Evolutionary conservation across 2,113 vertebrate genomes (phyloP), one percentile per base, ranked within the genome.

Genomic region (Archilochus colubris): DNA sequence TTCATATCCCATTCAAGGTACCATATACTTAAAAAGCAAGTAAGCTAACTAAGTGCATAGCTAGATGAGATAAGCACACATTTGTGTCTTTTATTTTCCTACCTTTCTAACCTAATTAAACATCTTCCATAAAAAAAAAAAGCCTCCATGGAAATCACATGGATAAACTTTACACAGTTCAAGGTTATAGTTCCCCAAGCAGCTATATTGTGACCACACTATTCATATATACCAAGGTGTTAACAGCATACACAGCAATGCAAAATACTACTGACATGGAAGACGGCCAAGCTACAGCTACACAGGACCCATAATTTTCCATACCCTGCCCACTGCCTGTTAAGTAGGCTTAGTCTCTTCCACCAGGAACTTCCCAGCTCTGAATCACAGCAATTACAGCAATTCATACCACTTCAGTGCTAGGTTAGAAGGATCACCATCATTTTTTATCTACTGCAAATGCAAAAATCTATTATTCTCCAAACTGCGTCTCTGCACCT

Each of bases 171-270:
- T 59, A 72, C 51, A 28, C 79, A 23, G 59, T 57, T 89, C 4
- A 5, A 76, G 91, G 54, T 57, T 57, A 57, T 57, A 57, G 30
- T 57, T 57, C 54, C 93, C 90, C 48, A 81, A 91, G 72, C 80
- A 96, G 94, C 92, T 77, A 83, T 90, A 94, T 30, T 62, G 43
- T 82, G 82, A 95, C 93, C 95, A 88, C 92, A 90, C 75, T 54
- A 77, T 86, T 89, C 75, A 83, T 80, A 90, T 86, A 90, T 81
- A 86, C 30, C 76, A 93, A 96, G 96, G 96, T 89, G 90, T 95
- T 96, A 96, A 96, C 88, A 95, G 86, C 93, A 90, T 9, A 55
- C 33, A 80, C 72, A 93, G 88, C 79, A 95, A 93, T 27, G 68
- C 92, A 91, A 86, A 94, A 88, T 27, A 82, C 92, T 91, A 94